Evolutionary conservation across 2,113 vertebrate genomes (phyloP).

Genomic region (Rutilus rutilus): DNA sequence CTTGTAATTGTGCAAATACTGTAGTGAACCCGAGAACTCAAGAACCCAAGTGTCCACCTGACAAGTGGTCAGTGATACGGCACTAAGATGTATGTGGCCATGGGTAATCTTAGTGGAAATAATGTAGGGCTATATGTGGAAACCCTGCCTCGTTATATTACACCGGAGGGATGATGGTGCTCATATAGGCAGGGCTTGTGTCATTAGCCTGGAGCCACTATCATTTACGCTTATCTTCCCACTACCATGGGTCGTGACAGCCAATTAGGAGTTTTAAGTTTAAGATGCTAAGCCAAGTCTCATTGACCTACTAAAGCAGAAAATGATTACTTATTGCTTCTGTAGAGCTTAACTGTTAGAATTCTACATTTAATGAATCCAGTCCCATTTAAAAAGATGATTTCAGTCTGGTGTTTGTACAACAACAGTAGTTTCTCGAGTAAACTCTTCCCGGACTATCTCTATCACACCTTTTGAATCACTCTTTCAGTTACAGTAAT

Average conservation of each 20-base stretch:
- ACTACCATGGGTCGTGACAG: conserved; percentile 23
- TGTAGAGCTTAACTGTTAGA: neutral
- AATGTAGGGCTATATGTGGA: conserved; percentile 31
- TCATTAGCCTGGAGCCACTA: conserved; percentile 41
- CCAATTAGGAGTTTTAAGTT: conserved; percentile 34
- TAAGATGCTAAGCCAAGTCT: conserved; percentile 31
- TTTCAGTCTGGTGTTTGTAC: conserved; percentile 10
- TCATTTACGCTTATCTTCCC: conserved; percentile 46
- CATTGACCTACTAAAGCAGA: conserved; percentile 25
- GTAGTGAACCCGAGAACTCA: too few relatives aligned
- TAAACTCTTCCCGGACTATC: neutral
- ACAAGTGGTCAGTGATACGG: conserved; percentile 19
- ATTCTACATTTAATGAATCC: neutral
- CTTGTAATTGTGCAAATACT: neutral
- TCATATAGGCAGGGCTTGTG: conserved; percentile 30
- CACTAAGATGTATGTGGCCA: conserved; percentile 17
- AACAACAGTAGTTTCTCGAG: neutral
- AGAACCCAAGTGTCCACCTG: neutral
- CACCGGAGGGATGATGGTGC: conserved; percentile 12
- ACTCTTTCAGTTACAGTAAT: conserved; percentile 30
- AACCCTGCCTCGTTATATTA: conserved; percentile 23
- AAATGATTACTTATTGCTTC: conserved; percentile 2
- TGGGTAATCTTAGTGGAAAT: conserved; percentile 35
- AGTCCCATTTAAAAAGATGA: neutral
- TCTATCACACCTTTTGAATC: conserved; percentile 40